Conservation (phyloP, 53 echinoderm and acorn worm genomes). For the Patiria pectinifera region DNA sequence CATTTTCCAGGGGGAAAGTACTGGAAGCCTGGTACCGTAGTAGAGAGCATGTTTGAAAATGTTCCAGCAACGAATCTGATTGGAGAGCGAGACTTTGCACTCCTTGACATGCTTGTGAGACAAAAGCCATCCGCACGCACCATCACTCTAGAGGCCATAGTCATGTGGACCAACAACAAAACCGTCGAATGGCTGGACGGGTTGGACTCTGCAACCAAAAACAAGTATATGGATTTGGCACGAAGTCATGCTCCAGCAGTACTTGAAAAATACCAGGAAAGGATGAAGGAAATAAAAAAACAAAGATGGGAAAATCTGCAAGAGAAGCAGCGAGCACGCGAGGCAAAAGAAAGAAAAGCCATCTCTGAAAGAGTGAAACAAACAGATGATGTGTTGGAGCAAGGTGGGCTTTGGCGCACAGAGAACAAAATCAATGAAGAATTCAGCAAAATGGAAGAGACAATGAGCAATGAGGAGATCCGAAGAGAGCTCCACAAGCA, state of each 20-base stretch:
- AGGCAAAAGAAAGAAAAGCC: neutral
- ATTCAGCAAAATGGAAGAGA: neutral
- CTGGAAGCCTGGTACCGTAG: conserved; percentile 45
- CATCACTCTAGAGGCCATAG: conserved; percentile 52
- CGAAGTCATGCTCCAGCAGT: conserved; percentile 42
- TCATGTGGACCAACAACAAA: conserved; percentile 72
- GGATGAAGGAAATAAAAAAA: conserved; percentile 38
- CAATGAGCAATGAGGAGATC: neutral
- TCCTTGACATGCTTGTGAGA: conserved; percentile 61
- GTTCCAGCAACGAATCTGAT: conserved; percentile 67
- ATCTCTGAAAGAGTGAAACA: neutral
- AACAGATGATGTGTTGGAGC: neutral
- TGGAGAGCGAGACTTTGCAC: conserved; percentile 72
- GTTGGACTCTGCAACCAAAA: conserved; percentile 10
- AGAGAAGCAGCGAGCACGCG: conserved; percentile 33
- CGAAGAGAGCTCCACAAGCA: neutral
- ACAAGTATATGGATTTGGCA: conserved; percentile 51
- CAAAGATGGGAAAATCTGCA: conserved; percentile 29
- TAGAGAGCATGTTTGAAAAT: conserved; percentile 19
- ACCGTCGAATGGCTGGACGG: conserved; percentile 63
- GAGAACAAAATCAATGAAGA: neutral
- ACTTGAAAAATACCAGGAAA: conserved; percentile 12
- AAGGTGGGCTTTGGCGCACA: neutral
- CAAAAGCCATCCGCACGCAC: conserved; percentile 54
- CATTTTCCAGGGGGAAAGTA: conserved; percentile 70